These are phyloP conservation scores for Sabatieria punctata DNA, from an alignment of 2,888 invertebrate genomes.

Conservation along the genomic window DNA sequence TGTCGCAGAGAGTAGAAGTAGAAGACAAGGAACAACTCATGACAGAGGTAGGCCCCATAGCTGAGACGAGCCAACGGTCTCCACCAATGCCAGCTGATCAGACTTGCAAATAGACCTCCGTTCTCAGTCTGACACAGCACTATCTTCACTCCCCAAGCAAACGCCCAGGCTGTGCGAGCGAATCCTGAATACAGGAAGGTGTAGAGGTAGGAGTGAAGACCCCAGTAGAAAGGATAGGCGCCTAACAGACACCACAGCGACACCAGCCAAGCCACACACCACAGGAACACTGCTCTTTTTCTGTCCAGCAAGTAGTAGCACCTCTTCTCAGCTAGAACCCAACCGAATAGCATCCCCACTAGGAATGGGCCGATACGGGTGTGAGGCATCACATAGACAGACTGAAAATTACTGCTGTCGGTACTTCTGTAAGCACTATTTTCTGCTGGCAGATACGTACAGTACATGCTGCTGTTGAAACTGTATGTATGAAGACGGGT, in stretches of 20 bases:
- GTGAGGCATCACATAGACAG: conserved; percentile 28
- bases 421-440: no score
- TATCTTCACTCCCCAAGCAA: not conserved
- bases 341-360: conserved; percentile 30
- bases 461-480: no score
- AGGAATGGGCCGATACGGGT: conserved; percentile 30
- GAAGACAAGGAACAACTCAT: conserved; percentile 2
- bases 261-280: not conserved
- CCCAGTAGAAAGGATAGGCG: not conserved
- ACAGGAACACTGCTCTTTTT: not conserved
- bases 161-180: not conserved
- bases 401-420: no score
- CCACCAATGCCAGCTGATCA: not conserved
- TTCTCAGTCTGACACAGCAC: not conserved
- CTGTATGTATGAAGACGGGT: no score
- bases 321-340: conserved; percentile 12
- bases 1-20: not conserved
- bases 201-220: not conserved
- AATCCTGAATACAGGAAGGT: not conserved
- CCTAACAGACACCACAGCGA: conserved; percentile 4
- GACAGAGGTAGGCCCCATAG: conserved; percentile 4
- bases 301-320: not conserved
- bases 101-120: not conserved
- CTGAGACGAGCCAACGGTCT: not conserved
- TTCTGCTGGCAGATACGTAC: no score